Percentiles rank a stretch among this genome's conserved stretches.
Evolutionary conservation across 2,888 invertebrate genomes (phyloP).

Genomic region (Andrena bucephala): DNA sequence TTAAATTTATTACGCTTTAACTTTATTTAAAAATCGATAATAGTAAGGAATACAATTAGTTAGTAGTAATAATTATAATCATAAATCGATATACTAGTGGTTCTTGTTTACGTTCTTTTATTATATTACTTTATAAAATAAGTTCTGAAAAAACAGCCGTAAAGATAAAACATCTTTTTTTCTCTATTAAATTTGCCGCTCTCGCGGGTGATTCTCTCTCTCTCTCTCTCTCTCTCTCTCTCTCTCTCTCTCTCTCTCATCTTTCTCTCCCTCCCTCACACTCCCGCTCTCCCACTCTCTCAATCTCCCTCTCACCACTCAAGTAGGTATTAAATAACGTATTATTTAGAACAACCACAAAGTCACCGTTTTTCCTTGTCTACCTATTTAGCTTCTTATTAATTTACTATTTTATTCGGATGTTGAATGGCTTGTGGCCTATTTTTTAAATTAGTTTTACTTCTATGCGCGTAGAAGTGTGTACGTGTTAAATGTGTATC

Average conservation of each 20-base stretch:
- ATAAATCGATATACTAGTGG: constrained; percentile 77
- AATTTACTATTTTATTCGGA: constrained; percentile 74
- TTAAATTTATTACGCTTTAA: constrained; percentile 70
- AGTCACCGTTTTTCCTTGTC: constrained; percentile 65
- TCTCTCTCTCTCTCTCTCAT: constrained; percentile 13
- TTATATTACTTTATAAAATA: constrained; percentile 76
- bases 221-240: constrained; percentile 25
- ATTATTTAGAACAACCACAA: constrained; percentile 69
- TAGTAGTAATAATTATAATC: constrained; percentile 76
- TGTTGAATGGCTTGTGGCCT: constrained; percentile 72
- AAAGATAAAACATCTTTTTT: constrained; percentile 63
- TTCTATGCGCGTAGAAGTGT: constrained; percentile 56
- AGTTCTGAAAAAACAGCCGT: constrained; percentile 76
- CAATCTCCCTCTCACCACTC: constrained; percentile 38
- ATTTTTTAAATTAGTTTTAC: constrained; percentile 35
- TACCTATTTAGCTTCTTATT: constrained; percentile 67
- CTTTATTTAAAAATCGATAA: constrained; percentile 74
- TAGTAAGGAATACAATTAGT: constrained; percentile 73
- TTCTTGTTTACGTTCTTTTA: constrained; percentile 62
- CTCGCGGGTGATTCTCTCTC: constrained; percentile 27
- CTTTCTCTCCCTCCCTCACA: constrained; percentile 26
- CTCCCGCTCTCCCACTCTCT: constrained; percentile 32
- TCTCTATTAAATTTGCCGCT: constrained; percentile 44
- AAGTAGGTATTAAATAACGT: constrained; percentile 70
- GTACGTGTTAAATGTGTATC: constrained; percentile 31